These are phyloP conservation scores for Phorcus lineatus DNA, from an alignment of 2,888 invertebrate genomes.

Conservation along the genomic window DNA sequence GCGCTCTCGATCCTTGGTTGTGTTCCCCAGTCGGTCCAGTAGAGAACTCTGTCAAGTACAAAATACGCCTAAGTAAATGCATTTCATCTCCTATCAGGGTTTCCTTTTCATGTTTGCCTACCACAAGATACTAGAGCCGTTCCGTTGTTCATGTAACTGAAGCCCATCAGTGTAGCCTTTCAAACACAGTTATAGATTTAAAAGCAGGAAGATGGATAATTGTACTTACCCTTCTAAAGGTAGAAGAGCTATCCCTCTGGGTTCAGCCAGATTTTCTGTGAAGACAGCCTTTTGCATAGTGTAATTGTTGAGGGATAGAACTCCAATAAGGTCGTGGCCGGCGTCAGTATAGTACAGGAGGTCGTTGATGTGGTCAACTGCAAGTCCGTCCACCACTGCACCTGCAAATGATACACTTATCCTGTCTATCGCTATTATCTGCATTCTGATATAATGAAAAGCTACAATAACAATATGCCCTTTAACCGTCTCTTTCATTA, in stretches of 20 bases:
- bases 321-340: conserved; percentile 60
- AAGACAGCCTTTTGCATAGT: conserved; percentile 55
- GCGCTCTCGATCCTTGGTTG: conserved; percentile 86
- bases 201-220: too few species aligned
- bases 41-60: conserved; percentile 71
- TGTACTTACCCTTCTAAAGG: conserved; percentile 36
- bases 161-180: background rate
- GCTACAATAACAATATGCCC: too few species aligned
- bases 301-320: conserved; percentile 50
- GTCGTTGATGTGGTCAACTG: conserved; percentile 64
- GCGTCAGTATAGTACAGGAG: conserved; percentile 69
- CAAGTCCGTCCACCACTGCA: conserved; percentile 69
- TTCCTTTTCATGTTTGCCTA: background rate
- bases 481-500: background rate
- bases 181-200: background rate
- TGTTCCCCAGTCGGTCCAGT: conserved; percentile 89
- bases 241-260: conserved; percentile 65
- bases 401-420: conserved; percentile 43
- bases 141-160: too few species aligned
- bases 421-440: too few species aligned
- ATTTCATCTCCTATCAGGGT: background rate
- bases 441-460: too few species aligned
- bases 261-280: conserved; percentile 56
- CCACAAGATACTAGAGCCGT: too few species aligned
- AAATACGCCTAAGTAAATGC: too few species aligned